Percentiles rank a stretch among this genome's conserved stretches.
Conservation (phyloP, 2,797 vertebrate species). For the Epinephelus malabaricus region DNA sequence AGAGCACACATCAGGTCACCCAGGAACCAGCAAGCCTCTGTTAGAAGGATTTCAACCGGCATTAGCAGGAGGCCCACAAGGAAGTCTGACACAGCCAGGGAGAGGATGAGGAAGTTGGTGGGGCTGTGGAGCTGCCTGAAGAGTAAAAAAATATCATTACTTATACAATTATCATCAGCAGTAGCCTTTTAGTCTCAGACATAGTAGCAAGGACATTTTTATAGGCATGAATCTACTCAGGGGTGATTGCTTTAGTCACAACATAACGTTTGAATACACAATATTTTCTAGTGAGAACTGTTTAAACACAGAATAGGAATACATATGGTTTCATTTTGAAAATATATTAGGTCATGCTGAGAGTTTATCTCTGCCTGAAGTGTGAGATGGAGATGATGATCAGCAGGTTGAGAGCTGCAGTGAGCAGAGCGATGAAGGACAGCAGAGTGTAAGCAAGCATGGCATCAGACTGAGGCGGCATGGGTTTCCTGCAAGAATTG, state of each 20-base stretch:
- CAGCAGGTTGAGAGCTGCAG: constrained; percentile 5
- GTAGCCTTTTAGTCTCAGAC: too few relatives aligned
- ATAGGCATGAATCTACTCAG: background rate
- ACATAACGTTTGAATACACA: background rate
- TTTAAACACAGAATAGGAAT: background rate
- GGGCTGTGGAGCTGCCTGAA: constrained; percentile 39
- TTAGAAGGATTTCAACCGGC: background rate
- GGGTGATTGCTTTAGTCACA: background rate
- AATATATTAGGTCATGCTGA: background rate
- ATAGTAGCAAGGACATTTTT: background rate
- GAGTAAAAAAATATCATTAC: background rate
- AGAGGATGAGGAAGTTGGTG: constrained; percentile 47
- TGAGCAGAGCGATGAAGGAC: constrained; percentile 21
- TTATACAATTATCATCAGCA: too few relatives aligned
- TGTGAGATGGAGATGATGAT: constrained; percentile 37
- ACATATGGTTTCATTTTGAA: background rate
- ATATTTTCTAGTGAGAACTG: background rate
- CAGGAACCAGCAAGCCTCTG: constrained; percentile 19
- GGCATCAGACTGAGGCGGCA: background rate
- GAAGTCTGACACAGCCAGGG: constrained; percentile 43
- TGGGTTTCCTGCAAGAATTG: background rate
- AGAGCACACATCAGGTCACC: constrained; percentile 14
- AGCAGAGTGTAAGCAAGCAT: background rate
- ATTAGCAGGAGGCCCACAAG: constrained; percentile 18
- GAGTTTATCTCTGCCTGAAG: constrained; percentile 18